Evolutionary conservation across 2,797 vertebrate species (phyloP), one percentile per base, ranked within the genome.

Genomic region (Gadopsis bispinosus): DNA sequence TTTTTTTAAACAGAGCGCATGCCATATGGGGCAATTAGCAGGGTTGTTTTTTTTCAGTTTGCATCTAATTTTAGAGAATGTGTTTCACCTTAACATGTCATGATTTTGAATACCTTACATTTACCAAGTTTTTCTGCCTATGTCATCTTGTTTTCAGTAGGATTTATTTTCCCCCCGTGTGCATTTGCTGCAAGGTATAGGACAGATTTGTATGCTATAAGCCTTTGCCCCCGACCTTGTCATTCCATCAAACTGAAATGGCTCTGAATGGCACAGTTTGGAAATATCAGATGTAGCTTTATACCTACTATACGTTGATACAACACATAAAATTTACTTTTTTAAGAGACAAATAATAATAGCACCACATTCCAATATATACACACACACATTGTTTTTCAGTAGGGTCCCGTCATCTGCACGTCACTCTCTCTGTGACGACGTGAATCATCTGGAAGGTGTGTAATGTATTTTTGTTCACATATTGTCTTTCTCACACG

Each of bases 181-280:
- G 17, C 41, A 47, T 55, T 63, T 48, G 19, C 76, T 74, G 56
- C 65, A 39, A 59, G 71, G 14, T 47, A 12, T 41, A 29, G 14
- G 4, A 62, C 12, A 41, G 53, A 54, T 73, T 63, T 47, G 3
- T 61, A 53, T 37, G 61, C 68, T 9, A 0, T n/a, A 58, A 71
- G 53, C 31, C 59, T 65, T 56, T n/a, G 56, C 31, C n/a, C 11
- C 47, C 68, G 73, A 84, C 69, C 73, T 74, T 66, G 51, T 37
- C 87, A 71, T 86, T 75, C n/a, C 31, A 22, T 66, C 58, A 39
- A 39, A 63, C 29, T 69, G 59, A 80, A 81, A 66, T 72, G 22
- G 33, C 47, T 73, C 33, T 31, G 60, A 60, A 69, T 47, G 53
- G 56, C 56, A 26, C n/a, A 26, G 22, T 16, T 63, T 35, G 51